These are phyloP conservation scores for Onychostoma macrolepis DNA, from an alignment of 2,113 vertebrate species.

Conservation along the genomic window DNA sequence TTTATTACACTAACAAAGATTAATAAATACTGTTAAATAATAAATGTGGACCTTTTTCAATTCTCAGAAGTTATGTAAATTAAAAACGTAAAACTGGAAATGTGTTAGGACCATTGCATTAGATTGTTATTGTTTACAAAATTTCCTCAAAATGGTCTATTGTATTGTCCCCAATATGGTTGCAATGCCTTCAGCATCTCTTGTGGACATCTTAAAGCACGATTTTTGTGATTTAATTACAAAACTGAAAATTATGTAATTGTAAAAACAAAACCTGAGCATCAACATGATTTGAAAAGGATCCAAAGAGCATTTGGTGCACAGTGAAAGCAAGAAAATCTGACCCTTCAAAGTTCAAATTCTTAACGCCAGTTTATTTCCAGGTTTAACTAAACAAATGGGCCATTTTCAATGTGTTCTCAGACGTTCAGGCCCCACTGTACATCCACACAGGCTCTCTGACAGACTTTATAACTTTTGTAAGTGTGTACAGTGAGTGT, in stretches of 20 bases:
- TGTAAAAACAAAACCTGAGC: neutral
- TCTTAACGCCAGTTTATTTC: neutral
- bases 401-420: neutral
- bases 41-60: no score
- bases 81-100: no score
- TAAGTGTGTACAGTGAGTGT: slow-evolving; percentile 15
- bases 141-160: no score
- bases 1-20: no score
- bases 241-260: no score
- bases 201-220: no score
- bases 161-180: neutral
- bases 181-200: neutral
- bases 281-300: neutral
- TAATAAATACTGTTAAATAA: no score
- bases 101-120: no score
- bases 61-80: no score
- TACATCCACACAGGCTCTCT: neutral
- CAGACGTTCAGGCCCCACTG: neutral
- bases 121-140: no score
- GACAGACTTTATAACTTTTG: neutral
- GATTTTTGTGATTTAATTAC: no score
- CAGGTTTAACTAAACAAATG: neutral
- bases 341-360: neutral
- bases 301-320: neutral
- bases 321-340: neutral